Evolutionary conservation across 2,113 vertebrate species (phyloP), one percentile per base, ranked within the genome.

Genomic region (Hemibagrus wyckioides): DNA sequence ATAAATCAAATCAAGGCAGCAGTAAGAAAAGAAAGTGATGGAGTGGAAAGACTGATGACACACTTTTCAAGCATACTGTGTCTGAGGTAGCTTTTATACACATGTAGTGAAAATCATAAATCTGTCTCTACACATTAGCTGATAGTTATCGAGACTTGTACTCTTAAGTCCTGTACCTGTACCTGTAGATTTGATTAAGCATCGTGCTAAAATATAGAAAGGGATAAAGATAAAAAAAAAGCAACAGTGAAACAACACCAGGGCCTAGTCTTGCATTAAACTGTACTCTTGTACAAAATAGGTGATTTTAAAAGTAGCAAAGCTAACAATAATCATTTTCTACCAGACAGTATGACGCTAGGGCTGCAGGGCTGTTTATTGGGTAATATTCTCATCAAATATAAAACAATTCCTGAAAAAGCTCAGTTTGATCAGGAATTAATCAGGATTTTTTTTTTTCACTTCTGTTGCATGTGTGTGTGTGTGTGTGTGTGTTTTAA

Each of bases 1-100:
- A 83, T 85, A 69, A 88, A 88, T 90, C 76, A 88, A 77, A 85
- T 33, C 73, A 84, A 84, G 86, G 76, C 76, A 82, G 75, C 28
- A 41, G 79, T 41, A 59, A 80, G 52, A 41, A 56, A 79, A 52
- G 54, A 48, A 30, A 36, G 41, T 1, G 30, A 54, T 69, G 61
- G 13, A 25, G 30, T 48, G 30, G 76, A 54, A 30, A 80, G 76
- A 54, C 48, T 15, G 21, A n/a, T 30, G 69, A 52, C n/a, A 33
- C 39, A 33, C 36, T 23, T 77, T 52, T 36, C 33, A 76, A 52
- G 73, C 71, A 59, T 85, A 9, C 71, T 28, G 39, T 25, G 39
- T 25, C 28, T 30, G 41, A 75, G 23, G 71, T 44, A 25, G 71
- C 71, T 14, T 71, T 71, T 21, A 36, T 23, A 23, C 39, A 44